Evolutionary conservation across 2,888 invertebrate genomes (phyloP).

Genomic region (Augiades crinisus): DNA sequence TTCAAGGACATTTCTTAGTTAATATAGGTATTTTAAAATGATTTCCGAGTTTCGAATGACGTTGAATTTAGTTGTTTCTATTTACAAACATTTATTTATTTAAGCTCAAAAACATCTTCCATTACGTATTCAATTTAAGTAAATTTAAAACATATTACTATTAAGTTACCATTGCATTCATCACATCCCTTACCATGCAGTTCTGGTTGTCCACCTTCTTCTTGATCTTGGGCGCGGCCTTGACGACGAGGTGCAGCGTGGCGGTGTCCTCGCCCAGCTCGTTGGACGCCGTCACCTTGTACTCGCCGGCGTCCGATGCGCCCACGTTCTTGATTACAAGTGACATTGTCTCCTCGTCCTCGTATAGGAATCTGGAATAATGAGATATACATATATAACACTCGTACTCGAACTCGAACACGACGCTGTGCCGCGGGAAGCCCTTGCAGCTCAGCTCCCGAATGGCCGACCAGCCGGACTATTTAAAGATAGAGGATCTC

Average conservation of each 20-base stretch:
- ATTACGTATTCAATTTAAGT: no score
- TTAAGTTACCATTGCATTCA: no score
- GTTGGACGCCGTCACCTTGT: conserved; percentile 90
- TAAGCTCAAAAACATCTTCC: no score
- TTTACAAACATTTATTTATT: no score
- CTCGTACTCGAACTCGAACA: conserved; percentile 92
- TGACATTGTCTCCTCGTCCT: conserved; percentile 94
- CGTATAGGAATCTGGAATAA: conserved; percentile 85
- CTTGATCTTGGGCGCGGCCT: conserved; percentile 93
- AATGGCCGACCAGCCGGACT: conserved; percentile 94
- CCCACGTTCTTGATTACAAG: conserved; percentile 93
- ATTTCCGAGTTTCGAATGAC: no score
- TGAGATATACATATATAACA: no score
- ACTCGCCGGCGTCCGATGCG: conserved; percentile 90
- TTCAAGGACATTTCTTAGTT: no score
- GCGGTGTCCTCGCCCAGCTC: conserved; percentile 90
- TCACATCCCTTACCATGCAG: conserved; percentile 75
- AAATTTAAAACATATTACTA: no score
- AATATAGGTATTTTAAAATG: no score
- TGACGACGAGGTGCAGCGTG: conserved; percentile 88
- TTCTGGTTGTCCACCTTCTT: conserved; percentile 89
- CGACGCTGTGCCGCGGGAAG: conserved; percentile 93
- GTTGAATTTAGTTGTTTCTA: no score
- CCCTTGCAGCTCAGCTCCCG: conserved; percentile 95
- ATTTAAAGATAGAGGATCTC: no score